Evolutionary conservation across 2,888 invertebrate species (phyloP), one percentile per base, ranked within the genome.

Genomic region (Heliconius charithonia): DNA sequence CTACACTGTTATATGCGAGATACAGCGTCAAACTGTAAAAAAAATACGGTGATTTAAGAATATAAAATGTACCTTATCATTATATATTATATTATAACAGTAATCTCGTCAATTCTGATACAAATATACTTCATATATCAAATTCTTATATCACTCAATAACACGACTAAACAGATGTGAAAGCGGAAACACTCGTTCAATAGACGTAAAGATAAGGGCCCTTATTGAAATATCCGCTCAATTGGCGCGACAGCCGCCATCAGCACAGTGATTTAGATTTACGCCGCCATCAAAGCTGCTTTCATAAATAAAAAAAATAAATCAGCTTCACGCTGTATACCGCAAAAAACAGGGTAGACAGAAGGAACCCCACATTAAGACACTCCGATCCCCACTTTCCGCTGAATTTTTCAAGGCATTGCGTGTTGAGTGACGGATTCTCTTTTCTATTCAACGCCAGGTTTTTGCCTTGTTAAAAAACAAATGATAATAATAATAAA

Each of bases 221-320:
- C 75, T 80, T 80, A 80, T 80, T 80, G 78, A 72, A 45, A 78
- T 75, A 77, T 80, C 80, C 77, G 80, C 67, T 75, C 80, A 75
- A 80, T 80, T 80, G 66, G 75, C 62, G 27, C 72, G 27, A 75
- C 62, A 67, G 41, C 37, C 63, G 59, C 70, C 70, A 63, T 70
- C 56, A 65, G 65, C 25, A 25, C 66, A 45, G 66, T 77, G 73
- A 71, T 77, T 71, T 74, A 72, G 80, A 80, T 56, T 77, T 72
- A 77, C 71, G 45, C 41, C 27, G 56, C 25, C n/a, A 67, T 62
- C 59, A 32, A 59, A 32, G 45, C 45, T 56, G 19, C 67, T 72
- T 75, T 67, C 67, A 22, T 75, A 72, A 45, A 45, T 51, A 51
- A 51, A 51, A 19, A 16, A 45, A 45, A 16, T 4, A 45, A 6